Evolutionary conservation across 2,797 vertebrate genomes (phyloP), one percentile per base, ranked within the genome.

Genomic region (Loris lydekkerianus): DNA sequence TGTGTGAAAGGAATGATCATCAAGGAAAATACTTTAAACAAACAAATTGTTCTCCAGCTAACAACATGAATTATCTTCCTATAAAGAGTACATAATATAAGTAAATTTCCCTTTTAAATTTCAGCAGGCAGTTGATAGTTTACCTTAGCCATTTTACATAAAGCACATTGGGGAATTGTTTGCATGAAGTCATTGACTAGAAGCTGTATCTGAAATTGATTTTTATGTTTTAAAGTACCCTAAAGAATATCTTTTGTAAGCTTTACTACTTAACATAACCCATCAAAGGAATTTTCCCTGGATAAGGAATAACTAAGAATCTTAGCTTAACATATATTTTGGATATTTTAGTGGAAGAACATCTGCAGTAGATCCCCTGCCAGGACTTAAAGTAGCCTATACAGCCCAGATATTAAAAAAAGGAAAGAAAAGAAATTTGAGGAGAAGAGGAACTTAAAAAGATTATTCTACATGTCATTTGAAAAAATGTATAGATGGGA

Each of bases 191-290:
- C 86, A 84, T 29, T 83, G 63, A 70, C 80, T 67, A 84, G 63
- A 96, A 94, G 75, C 37, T 91, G 65, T 29, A 70, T 85, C 40
- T 96, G 78, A 70, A 92, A 95, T 92, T 72, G 43, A 93, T 90
- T 87, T 92, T 94, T 86, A 53, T 63, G 78, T 56, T 92, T 90
- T 92, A 97, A 92, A 93, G 40, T 77, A 70, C 27, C 86, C 27
- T 72, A 85, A 69, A 95, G 23, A 75, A 72, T 91, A 81, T 31
- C 2, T 65, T 70, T 81, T 78, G 34, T 73, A 86, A 53, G 58
- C 7, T 92, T 72, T 78, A 60, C 17, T 88, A 82, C 27, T 91
- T 69, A 91, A 88, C 11, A 88, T 53, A 92, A 88, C 56, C 15
- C 27, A 91, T 43, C 49, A 69, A 86, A 86, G 11, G 11, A 82